phyloP scores from a whole-genome alignment of 2,113 vertebrate species.

The Conger conger region DNA sequence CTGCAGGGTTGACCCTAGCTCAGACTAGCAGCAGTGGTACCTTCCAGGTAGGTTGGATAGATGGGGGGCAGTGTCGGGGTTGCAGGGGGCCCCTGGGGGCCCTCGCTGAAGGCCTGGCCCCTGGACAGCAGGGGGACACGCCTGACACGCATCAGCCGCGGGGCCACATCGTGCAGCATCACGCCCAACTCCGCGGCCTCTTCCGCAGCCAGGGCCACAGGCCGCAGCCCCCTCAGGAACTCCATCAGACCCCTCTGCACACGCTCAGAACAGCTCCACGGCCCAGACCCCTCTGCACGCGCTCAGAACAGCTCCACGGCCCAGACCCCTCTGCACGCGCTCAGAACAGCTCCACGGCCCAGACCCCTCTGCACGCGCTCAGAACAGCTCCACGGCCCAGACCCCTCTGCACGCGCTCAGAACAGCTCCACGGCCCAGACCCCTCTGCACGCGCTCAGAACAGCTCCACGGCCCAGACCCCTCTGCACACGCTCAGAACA shows the following conservation, averaged over 20 bases:
- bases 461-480: too few species aligned
- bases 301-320: too few species aligned
- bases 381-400: background rate
- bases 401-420: too few species aligned
- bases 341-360: too few species aligned
- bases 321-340: too few species aligned
- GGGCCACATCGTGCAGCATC: constrained; percentile 64
- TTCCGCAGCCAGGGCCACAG: constrained; percentile 74
- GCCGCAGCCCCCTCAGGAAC: constrained; percentile 88
- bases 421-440: too few species aligned
- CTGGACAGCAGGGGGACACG: constrained; percentile 74
- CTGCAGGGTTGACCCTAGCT: too few species aligned
- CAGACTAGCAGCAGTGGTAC: background rate
- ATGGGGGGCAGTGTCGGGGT: constrained; percentile 37
- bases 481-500: too few species aligned
- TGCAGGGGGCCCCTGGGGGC: constrained; percentile 19
- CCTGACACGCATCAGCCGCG: constrained; percentile 82
- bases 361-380: too few species aligned
- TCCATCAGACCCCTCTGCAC: constrained; percentile 69
- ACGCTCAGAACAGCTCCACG: too few species aligned
- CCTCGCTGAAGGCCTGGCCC: constrained; percentile 76
- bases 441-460: too few species aligned
- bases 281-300: too few species aligned
- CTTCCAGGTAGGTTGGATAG: constrained; percentile 51
- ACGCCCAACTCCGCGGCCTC: constrained; percentile 43